Evolutionary conservation across 2,113 vertebrate genomes (phyloP).

Genomic region (Todiramphus saurophagus): DNA sequence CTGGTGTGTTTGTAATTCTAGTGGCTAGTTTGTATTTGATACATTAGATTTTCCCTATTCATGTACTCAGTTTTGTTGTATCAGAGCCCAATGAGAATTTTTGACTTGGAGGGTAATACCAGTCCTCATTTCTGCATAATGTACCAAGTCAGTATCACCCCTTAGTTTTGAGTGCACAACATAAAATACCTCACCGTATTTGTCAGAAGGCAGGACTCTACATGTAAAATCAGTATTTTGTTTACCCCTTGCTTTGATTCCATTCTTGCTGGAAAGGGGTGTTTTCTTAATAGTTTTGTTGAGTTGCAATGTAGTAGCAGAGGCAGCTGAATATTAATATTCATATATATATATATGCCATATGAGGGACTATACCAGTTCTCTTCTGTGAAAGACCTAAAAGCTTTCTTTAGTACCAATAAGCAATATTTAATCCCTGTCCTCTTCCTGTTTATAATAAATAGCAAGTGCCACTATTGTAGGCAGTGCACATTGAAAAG

Average conservation of each 20-base stretch:
- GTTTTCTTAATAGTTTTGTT: neutral
- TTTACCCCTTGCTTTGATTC: neutral
- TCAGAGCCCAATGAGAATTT: neutral
- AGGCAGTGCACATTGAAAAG: neutral
- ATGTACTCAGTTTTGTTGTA: neutral
- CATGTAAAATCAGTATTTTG: neutral
- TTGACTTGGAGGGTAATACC: neutral
- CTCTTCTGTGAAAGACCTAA: neutral
- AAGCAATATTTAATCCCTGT: neutral
- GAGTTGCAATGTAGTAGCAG: neutral
- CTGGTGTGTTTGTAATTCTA: neutral
- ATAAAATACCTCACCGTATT: neutral
- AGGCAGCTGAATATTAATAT: neutral
- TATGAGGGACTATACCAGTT: neutral
- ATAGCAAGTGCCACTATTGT: neutral
- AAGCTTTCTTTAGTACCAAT: neutral
- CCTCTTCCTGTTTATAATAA: neutral
- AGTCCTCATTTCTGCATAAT: neutral
- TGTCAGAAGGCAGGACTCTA: neutral
- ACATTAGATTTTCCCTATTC: neutral
- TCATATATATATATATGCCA: neutral
- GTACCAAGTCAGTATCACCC: neutral
- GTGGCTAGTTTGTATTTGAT: neutral
- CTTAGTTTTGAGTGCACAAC: neutral
- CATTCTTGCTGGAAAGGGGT: neutral